Evolutionary conservation across 2,113 vertebrate genomes (phyloP).

Genomic region (Anhinga rufa): DNA sequence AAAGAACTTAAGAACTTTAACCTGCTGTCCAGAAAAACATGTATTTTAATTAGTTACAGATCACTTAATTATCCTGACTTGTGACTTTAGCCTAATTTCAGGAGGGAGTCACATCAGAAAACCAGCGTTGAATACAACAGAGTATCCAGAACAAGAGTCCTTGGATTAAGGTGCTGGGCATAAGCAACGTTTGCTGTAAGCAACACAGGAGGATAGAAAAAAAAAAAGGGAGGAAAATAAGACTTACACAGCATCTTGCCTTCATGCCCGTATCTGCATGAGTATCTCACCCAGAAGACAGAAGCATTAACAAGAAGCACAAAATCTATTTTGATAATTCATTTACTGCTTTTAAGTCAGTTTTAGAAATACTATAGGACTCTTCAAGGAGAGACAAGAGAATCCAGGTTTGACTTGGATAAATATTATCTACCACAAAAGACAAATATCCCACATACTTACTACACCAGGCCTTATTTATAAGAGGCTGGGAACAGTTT

Average conservation of each 20-base stretch:
- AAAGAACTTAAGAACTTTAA: background rate
- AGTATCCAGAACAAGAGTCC: background rate
- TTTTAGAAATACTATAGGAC: background rate
- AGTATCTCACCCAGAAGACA: background rate
- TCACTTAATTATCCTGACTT: background rate
- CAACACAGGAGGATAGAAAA: background rate
- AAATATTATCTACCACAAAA: background rate
- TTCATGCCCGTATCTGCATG: background rate
- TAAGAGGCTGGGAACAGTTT: background rate
- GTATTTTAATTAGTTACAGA: background rate
- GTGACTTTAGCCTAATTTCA: background rate
- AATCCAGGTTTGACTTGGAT: background rate
- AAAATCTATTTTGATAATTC: background rate
- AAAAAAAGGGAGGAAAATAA: background rate
- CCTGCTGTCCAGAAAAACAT: background rate
- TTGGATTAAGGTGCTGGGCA: background rate
- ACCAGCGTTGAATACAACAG: background rate
- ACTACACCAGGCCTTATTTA: background rate
- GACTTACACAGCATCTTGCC: background rate
- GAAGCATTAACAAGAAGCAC: conserved; percentile 14
- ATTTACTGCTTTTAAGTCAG: background rate
- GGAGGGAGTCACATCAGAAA: background rate
- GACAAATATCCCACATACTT: background rate
- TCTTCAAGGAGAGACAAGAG: background rate
- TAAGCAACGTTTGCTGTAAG: background rate